Conservation (phyloP, 2,113 vertebrate species). For the Chaetops frenatus region DNA sequence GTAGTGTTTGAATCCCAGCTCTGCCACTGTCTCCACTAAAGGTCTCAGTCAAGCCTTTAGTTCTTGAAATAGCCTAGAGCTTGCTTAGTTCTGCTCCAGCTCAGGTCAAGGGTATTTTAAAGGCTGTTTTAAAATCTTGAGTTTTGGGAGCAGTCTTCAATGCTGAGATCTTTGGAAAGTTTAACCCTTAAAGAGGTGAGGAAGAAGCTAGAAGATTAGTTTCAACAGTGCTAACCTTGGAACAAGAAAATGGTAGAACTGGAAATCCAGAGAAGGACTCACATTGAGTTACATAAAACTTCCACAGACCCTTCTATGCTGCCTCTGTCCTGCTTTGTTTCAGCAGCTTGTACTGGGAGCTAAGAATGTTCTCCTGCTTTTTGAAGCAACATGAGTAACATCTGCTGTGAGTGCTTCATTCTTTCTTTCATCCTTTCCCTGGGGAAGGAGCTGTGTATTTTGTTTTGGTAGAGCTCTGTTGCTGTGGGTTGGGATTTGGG, state of each 20-base stretch:
- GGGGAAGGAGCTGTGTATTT: constrained; percentile 20
- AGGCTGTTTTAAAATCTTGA: not conserved
- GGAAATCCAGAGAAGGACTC: not conserved
- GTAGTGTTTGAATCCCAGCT: not conserved
- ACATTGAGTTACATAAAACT: not conserved
- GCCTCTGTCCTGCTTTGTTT: not conserved
- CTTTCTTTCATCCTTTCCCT: constrained; percentile 53
- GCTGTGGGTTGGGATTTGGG: not conserved
- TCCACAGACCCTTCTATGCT: not conserved
- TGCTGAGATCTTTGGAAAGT: not conserved
- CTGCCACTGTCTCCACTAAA: not conserved
- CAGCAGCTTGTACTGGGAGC: not conserved
- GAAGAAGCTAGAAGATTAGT: not conserved
- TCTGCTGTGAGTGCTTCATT: constrained; percentile 42
- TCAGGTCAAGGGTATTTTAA: constrained; percentile 12
- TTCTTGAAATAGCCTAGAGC: constrained; percentile 14
- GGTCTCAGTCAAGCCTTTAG: not conserved
- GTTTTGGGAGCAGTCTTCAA: not conserved
- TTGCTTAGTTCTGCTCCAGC: not conserved
- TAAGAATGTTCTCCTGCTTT: constrained; percentile 21
- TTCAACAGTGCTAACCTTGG: not conserved
- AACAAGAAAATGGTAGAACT: not conserved
- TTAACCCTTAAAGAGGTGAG: not conserved
- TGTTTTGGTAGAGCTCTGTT: constrained; percentile 17
- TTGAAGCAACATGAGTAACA: constrained; percentile 33